Evolutionary conservation across 2,888 invertebrate species (phyloP).

Genomic region (Drosophila planitibia): DNA sequence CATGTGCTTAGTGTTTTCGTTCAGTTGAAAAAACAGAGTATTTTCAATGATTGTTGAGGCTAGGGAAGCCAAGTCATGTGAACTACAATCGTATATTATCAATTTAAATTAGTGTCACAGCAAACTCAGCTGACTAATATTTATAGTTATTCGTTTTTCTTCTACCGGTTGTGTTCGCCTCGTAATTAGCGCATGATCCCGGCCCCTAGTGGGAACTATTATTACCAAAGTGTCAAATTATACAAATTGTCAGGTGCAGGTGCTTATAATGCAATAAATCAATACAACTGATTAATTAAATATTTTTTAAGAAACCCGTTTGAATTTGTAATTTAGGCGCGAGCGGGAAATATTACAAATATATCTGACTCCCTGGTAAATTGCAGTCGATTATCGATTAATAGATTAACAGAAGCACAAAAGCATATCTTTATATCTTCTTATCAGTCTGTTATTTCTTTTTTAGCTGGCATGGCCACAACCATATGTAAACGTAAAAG

Average conservation of each 20-base stretch:
- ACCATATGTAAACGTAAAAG: neutral
- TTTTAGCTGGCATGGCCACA: neutral
- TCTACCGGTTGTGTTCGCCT: slow-evolving; percentile 58
- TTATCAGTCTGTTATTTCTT: neutral
- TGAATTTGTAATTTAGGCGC: neutral
- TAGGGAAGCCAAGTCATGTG: slow-evolving; percentile 61
- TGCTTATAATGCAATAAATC: slow-evolving; percentile 1
- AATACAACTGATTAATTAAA: neutral
- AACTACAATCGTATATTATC: slow-evolving; percentile 32
- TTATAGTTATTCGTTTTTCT: slow-evolving; percentile 1
- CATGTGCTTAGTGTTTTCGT: slow-evolving; percentile 30
- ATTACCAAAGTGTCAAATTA: slow-evolving; percentile 18
- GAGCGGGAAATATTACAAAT: neutral
- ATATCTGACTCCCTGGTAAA: slow-evolving; percentile 8
- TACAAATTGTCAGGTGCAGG: slow-evolving; percentile 16
- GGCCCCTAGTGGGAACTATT: slow-evolving; percentile 8
- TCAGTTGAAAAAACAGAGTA: slow-evolving; percentile 37
- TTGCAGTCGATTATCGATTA: slow-evolving; percentile 5
- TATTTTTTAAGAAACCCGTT: neutral
- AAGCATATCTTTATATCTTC: neutral
- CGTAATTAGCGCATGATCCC: slow-evolving; percentile 64
- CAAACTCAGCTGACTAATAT: slow-evolving; percentile 53
- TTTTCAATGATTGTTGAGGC: slow-evolving; percentile 33
- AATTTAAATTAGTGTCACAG: slow-evolving; percentile 33
- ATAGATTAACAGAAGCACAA: slow-evolving; percentile 3